A percentile compares a stretch with the other conserved stretches of the same genome.
Conservation (phyloP, 2,888 invertebrate genomes). For the Oeneis ivallda region DNA sequence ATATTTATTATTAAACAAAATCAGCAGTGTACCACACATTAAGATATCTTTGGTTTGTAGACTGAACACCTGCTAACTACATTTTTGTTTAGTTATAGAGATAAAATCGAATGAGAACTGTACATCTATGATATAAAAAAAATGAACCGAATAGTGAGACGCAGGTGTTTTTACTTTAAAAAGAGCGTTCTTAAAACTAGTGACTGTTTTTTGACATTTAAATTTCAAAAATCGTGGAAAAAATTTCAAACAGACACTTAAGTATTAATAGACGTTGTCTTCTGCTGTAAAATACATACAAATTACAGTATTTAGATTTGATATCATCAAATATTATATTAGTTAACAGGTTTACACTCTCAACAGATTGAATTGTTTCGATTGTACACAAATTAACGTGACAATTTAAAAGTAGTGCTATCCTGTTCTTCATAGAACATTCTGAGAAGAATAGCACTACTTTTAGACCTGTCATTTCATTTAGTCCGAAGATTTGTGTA, state of each 20-base stretch:
- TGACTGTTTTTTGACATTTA: no score
- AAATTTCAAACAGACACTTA: no score
- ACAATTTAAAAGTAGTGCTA: background rate
- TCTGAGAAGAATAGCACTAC: no score
- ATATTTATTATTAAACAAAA: slow-evolving; percentile 10
- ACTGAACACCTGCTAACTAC: background rate
- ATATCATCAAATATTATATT: background rate
- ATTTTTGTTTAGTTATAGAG: no score
- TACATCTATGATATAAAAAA: background rate
- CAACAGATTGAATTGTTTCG: background rate
- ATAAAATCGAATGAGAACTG: background rate
- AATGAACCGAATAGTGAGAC: background rate
- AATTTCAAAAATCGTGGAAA: no score
- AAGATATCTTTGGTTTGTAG: background rate
- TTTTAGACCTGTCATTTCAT: background rate
- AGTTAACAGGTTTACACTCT: background rate
- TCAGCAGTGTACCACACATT: background rate
- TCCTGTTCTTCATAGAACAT: no score
- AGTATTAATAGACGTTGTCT: no score
- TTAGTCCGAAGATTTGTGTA: background rate
- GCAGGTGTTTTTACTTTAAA: no score
- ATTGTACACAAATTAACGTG: background rate
- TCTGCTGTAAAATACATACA: no score
- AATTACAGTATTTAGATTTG: no score
- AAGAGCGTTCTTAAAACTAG: no score